Evolutionary conservation across 1,140 invertebrate species (phyloP), one percentile per base, ranked within the genome.

Genomic region (Drosophila ananassae): DNA sequence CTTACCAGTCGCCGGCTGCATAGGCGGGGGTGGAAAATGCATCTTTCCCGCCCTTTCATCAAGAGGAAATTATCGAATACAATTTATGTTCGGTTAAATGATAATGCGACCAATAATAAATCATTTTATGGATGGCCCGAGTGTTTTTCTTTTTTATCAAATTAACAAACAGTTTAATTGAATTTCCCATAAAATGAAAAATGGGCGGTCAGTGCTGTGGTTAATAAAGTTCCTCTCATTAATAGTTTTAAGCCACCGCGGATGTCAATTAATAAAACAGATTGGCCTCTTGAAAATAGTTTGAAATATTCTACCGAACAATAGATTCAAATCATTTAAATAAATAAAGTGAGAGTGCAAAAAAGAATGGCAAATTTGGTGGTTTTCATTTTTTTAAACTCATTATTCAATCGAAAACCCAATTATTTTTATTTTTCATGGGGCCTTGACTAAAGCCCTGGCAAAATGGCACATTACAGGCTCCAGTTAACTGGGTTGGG

Each of bases 41-140:
- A 44, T 21, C 25, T 51, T 64, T 32, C 3, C 22, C 22, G n/a
- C 39, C 22, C 46, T 7, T 22, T 22, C 44, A 47, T 47, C 25
- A 34, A 63, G 34, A 6, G 30, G 21, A 51, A 74, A 74, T 71
- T 56, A 78, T 81, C 56, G 67, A 80, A 66, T 71, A 52, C 60
- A 61, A 78, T 83, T 83, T 76, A 72, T 85, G 77, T 55, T 37
- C 47, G 58, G 68, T 71, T 78, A 85, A 81, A 72, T 77, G 69
- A 59, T 63, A 73, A 51, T 62, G 69, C 71, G n/a, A 52, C 39
- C 75, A 72, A 66, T 54, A 87, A 82, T 87, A 61, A 85, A 79
- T 87, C 67, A 87, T 73, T 59, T 78, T 54, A 78, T 66, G 56
- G 69, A 63, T 47, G 34, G 32, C 30, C 59, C 10, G 51, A 34